Evolutionary conservation across 1,140 invertebrate species (phyloP).

Genomic region (Lepidostoma basale): DNA sequence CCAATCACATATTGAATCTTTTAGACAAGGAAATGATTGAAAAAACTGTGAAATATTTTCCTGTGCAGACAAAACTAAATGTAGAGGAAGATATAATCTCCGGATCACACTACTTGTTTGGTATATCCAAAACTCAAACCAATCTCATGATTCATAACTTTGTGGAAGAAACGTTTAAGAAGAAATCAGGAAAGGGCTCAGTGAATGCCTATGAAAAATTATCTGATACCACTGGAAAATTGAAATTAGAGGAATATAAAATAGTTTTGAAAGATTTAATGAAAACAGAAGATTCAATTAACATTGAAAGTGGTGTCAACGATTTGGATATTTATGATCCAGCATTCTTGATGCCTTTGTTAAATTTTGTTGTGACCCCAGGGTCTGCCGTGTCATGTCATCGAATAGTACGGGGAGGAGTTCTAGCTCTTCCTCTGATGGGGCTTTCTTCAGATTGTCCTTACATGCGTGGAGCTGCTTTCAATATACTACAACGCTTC

Average conservation of each 20-base stretch:
- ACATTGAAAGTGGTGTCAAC: neutral
- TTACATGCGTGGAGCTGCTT: constrained; percentile 67
- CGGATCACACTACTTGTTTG: neutral
- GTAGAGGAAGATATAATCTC: constrained; percentile 21
- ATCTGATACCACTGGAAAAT: constrained; percentile 28
- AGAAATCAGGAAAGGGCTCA: constrained; percentile 3
- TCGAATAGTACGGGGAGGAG: constrained; percentile 68
- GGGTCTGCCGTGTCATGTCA: constrained; percentile 69
- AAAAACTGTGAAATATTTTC: constrained; percentile 74
- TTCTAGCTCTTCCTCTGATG: constrained; percentile 68
- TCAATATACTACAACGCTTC: constrained; percentile 69
- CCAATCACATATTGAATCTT: constrained; percentile 73
- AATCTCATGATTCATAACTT: constrained; percentile 39
- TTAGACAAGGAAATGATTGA: constrained; percentile 67
- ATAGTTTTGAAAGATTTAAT: neutral
- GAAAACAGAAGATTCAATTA: constrained; percentile 4
- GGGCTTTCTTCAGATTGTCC: constrained; percentile 66
- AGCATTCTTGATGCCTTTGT: constrained; percentile 72
- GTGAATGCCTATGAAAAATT: neutral
- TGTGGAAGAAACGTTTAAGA: constrained; percentile 14
- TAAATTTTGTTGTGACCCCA: constrained; percentile 68
- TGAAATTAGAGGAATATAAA: constrained; percentile 31
- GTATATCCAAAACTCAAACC: constrained; percentile 36
- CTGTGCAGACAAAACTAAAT: constrained; percentile 50
- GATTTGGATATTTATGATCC: constrained; percentile 68